Evolutionary conservation across 2,888 invertebrate species (phyloP).

Genomic region (Pomacea canaliculata): DNA sequence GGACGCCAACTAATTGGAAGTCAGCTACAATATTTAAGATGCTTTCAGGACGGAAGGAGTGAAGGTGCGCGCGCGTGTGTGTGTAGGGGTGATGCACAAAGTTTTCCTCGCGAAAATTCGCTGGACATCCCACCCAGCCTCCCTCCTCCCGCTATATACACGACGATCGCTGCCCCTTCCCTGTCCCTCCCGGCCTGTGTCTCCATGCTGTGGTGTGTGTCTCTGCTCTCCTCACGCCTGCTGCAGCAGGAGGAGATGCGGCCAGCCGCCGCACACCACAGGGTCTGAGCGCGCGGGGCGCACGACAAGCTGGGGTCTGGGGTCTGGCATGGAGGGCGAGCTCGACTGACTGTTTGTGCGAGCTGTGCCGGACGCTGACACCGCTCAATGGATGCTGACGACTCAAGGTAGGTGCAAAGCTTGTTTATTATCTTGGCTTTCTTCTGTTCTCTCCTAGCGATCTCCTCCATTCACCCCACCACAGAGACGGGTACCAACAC

Average conservation of each 20-base stretch:
- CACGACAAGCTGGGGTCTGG: not conserved
- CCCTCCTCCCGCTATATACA: not conserved
- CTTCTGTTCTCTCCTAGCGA: not conserved
- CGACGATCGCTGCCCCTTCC: not conserved
- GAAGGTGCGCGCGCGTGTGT: too few species aligned
- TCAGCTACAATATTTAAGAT: too few species aligned
- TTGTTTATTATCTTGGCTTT: not conserved
- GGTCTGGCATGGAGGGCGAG: not conserved
- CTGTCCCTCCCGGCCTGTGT: not conserved
- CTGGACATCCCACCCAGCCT: not conserved
- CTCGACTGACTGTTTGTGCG: not conserved
- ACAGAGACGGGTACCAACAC: too few species aligned
- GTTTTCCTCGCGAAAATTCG: too few species aligned
- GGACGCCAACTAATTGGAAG: too few species aligned
- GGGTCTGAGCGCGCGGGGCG: conserved; percentile 1
- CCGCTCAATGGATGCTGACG: conserved; percentile 10
- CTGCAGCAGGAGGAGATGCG: not conserved
- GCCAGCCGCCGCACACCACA: not conserved
- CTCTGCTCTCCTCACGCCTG: not conserved
- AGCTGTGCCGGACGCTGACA: not conserved
- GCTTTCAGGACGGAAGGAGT: too few species aligned
- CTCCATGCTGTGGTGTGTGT: not conserved
- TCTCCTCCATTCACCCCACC: too few species aligned
- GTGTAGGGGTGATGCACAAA: too few species aligned
- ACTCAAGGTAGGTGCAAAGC: conserved; percentile 13